A percentile compares a stretch with the other conserved stretches of the same genome.
These are phyloP conservation scores for Ischnura elegans DNA, from an alignment of 2,888 invertebrate species.

Conservation along the genomic window DNA sequence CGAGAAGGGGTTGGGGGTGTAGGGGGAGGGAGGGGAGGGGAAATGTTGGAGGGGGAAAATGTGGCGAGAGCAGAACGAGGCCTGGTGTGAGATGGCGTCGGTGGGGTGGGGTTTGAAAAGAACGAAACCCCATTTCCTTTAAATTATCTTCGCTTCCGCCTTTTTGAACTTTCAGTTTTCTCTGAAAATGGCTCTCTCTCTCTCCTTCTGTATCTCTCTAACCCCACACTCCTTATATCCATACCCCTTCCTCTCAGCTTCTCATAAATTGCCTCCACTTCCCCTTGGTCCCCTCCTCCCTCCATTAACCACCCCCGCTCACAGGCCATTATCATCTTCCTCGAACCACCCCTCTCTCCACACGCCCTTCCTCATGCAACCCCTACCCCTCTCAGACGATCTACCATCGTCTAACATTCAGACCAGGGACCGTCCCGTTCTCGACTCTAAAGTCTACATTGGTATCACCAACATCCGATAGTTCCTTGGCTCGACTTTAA, in stretches of 20 bases:
- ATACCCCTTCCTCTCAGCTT: not conserved
- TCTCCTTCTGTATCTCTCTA: not conserved
- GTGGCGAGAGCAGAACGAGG: not conserved
- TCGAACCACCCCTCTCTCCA: not conserved
- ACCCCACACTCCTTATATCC: not conserved
- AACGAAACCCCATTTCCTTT: slow-evolving; percentile 60
- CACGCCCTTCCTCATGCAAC: not conserved
- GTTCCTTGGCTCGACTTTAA: not conserved
- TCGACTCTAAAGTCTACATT: not conserved
- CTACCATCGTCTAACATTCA: no score
- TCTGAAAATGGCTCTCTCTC: slow-evolving; percentile 33
- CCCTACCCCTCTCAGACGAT: not conserved
- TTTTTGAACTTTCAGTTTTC: slow-evolving; percentile 48
- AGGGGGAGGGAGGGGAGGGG: not conserved
- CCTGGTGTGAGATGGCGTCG: not conserved
- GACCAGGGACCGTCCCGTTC: not conserved
- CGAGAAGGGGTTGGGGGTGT: not conserved
- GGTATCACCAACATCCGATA: no score
- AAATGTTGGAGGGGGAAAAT: no score
- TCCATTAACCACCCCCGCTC: no score
- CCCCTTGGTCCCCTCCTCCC: no score
- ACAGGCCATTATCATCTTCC: not conserved
- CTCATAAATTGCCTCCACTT: not conserved
- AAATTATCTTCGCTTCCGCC: slow-evolving; percentile 62
- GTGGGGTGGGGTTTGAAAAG: not conserved